Evolutionary conservation across 1,140 invertebrate genomes (phyloP).

Genomic region (Triops cancriformis): DNA sequence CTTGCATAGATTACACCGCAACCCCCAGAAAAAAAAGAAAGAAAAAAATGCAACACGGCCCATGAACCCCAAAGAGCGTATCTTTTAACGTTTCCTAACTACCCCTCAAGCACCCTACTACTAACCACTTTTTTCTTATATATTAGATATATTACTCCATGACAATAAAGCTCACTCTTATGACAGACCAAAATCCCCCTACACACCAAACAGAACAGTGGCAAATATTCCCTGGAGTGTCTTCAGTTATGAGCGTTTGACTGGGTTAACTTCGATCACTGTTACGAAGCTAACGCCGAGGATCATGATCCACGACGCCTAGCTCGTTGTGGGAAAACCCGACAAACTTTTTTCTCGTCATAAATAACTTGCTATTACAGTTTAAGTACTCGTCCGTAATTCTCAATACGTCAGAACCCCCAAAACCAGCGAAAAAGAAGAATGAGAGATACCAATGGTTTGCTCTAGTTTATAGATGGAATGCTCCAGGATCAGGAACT

Average conservation of each 20-base stretch:
- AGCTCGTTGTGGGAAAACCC: neutral
- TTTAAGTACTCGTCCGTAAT: neutral
- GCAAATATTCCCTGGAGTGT: neutral
- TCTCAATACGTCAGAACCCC: neutral
- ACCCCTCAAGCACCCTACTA: neutral
- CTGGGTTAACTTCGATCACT: neutral
- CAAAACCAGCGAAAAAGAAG: neutral
- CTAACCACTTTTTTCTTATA: neutral
- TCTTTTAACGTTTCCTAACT: neutral
- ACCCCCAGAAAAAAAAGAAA: neutral
- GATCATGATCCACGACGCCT: neutral
- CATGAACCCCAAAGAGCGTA: neutral
- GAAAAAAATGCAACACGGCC: neutral
- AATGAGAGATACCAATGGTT: neutral
- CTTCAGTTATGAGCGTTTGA: neutral
- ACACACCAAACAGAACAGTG: neutral
- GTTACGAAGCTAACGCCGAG: neutral
- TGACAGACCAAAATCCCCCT: neutral
- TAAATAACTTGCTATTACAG: neutral
- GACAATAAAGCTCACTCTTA: slow-evolving; percentile 10
- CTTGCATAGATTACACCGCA: neutral
- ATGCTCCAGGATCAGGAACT: neutral
- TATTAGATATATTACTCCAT: neutral
- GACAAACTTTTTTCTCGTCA: neutral
- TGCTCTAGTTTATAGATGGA: neutral